Evolutionary conservation across 2,797 vertebrate species (phyloP).

Genomic region (Tachyglossus aculeatus): DNA sequence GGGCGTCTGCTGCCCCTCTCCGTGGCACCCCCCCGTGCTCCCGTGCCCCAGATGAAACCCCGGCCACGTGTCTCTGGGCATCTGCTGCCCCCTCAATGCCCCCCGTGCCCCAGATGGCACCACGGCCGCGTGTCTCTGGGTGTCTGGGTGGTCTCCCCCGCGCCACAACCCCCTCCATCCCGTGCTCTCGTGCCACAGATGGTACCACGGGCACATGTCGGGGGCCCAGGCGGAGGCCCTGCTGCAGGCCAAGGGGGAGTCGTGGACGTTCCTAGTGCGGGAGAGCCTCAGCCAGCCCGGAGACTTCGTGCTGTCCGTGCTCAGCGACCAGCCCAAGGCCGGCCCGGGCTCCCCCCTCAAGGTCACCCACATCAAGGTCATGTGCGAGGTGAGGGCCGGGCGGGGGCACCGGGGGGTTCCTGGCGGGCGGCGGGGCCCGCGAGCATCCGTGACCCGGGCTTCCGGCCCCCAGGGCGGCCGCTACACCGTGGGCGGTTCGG

Average conservation of each 20-base stretch:
- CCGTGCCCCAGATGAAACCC: too few relatives aligned
- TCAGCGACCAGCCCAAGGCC: conserved; percentile 83
- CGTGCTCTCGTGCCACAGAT: conserved; percentile 72
- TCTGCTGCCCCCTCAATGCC: neutral
- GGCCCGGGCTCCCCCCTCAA: conserved; percentile 54
- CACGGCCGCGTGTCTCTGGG: too few relatives aligned
- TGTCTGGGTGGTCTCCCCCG: neutral
- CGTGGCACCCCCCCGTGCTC: too few relatives aligned
- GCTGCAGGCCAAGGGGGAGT: conserved; percentile 81
- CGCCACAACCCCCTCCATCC: neutral
- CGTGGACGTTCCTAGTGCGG: conserved; percentile 91
- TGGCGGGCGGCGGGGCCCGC: neutral
- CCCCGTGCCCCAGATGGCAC: neutral
- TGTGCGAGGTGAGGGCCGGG: conserved; percentile 84
- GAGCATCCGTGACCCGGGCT: neutral
- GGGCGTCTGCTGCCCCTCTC: neutral
- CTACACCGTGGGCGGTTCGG: conserved; percentile 88
- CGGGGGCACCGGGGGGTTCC: neutral
- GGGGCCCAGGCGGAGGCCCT: conserved; percentile 89
- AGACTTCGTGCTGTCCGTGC: conserved; percentile 91
- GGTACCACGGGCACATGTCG: conserved; percentile 96
- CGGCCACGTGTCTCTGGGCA: too few relatives aligned
- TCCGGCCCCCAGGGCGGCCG: conserved; percentile 79
- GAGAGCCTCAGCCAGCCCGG: conserved; percentile 96
- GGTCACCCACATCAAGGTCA: conserved; percentile 94